Conservation (phyloP, 2,113 vertebrate species). For the Panthera uncia region DNA sequence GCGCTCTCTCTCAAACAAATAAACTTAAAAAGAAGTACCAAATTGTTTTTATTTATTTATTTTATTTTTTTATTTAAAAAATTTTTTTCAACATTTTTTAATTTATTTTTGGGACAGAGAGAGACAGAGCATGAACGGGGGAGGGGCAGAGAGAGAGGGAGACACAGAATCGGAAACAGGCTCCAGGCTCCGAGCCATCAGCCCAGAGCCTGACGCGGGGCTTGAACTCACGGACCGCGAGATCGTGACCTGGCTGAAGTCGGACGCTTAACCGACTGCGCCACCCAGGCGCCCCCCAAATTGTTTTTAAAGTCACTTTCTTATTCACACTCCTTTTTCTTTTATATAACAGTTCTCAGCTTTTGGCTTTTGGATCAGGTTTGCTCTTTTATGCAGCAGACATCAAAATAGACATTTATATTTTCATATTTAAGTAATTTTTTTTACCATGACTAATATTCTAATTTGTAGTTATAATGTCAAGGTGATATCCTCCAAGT, state of each 20-base stretch:
- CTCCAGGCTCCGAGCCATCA: no score
- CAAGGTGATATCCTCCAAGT: not conserved
- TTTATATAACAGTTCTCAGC: not conserved
- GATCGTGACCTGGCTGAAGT: no score
- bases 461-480: slow-evolving; percentile 11
- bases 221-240: no score
- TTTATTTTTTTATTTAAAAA: no score
- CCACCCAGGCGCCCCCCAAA: not conserved
- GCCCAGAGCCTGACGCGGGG: no score
- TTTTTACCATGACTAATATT: not conserved
- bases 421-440: slow-evolving; percentile 20
- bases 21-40: not conserved
- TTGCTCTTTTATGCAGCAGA: slow-evolving; percentile 16
- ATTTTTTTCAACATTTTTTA: no score
- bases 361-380: not conserved
- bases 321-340: slow-evolving; percentile 21
- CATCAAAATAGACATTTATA: slow-evolving; percentile 1
- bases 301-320: slow-evolving; percentile 1
- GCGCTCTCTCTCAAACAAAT: no score
- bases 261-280: no score
- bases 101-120: no score
- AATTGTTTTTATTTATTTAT: not conserved
- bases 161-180: no score
- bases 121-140: no score
- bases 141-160: no score